Evolutionary conservation across 37 sponge, comb jelly and placozoan genomes (phyloP).

Genomic region (Chondrilla cf. caribensis): DNA sequence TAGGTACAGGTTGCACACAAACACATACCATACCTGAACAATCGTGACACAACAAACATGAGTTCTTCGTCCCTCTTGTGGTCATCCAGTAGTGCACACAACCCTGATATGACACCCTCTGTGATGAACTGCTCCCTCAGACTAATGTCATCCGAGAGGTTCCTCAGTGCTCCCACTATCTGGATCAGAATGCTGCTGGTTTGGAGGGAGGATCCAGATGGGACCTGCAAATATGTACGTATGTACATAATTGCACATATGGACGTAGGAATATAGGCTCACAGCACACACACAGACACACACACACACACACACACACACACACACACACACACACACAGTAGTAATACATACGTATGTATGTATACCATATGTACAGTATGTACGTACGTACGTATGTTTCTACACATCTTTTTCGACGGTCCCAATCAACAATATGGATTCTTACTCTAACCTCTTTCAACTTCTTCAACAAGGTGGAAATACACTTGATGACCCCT

Average conservation of each 20-base stretch:
- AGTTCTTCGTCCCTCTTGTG: conserved; percentile 39
- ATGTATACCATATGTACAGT: not conserved
- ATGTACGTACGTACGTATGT: not conserved
- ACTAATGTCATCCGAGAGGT: conserved; percentile 42
- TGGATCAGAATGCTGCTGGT: conserved; percentile 21
- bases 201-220: not conserved
- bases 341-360: not conserved
- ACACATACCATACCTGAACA: conserved; percentile 44
- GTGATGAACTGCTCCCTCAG: conserved; percentile 28
- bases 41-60: conserved; percentile 64
- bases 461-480: not conserved
- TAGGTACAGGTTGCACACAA: not conserved
- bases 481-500: conserved; percentile 11
- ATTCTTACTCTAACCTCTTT: not conserved
- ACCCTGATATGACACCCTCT: conserved; percentile 21
- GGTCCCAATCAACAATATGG: no score
- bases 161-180: conserved; percentile 50
- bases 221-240: not conserved
- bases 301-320: no score
- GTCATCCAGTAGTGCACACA: conserved; percentile 26
- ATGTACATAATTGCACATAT: not conserved
- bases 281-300: not conserved
- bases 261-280: not conserved
- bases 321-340: not conserved
- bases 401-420: not conserved